phyloP scores from a whole-genome alignment of 2,888 invertebrate genomes.

The Phania funesta region DNA sequence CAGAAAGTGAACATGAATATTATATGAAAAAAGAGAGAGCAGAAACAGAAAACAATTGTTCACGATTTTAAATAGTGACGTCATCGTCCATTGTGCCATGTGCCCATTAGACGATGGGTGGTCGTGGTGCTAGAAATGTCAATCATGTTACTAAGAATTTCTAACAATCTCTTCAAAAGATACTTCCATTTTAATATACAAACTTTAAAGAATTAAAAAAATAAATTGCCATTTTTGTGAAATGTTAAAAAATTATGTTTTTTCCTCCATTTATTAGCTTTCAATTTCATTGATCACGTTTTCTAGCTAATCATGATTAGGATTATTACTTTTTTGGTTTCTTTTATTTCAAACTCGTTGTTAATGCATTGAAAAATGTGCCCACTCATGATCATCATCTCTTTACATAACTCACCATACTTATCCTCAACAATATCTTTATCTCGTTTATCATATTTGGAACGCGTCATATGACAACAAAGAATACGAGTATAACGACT shows the following conservation, averaged over 20 bases:
- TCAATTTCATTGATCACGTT: constrained; percentile 51
- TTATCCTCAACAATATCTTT: constrained; percentile 14
- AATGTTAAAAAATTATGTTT: constrained; percentile 36
- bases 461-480: constrained; percentile 55
- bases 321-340: constrained; percentile 2
- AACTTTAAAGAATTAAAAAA: not conserved
- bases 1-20: no score
- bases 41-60: not conserved
- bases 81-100: not conserved
- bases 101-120: constrained; percentile 12
- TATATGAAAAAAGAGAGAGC: not conserved
- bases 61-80: not conserved
- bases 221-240: constrained; percentile 40
- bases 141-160: not conserved
- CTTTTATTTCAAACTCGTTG: not conserved
- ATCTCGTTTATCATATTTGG: constrained; percentile 52
- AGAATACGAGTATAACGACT: constrained; percentile 36
- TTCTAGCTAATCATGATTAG: constrained; percentile 63
- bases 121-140: not conserved
- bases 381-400: constrained; percentile 47
- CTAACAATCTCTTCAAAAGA: not conserved
- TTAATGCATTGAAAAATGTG: constrained; percentile 35
- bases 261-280: constrained; percentile 52
- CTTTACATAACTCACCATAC: constrained; percentile 6
- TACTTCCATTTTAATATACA: not conserved